phyloP scores from a whole-genome alignment of 2,113 vertebrate species.

The Gnathonemus echidnorhynchus region DNA sequence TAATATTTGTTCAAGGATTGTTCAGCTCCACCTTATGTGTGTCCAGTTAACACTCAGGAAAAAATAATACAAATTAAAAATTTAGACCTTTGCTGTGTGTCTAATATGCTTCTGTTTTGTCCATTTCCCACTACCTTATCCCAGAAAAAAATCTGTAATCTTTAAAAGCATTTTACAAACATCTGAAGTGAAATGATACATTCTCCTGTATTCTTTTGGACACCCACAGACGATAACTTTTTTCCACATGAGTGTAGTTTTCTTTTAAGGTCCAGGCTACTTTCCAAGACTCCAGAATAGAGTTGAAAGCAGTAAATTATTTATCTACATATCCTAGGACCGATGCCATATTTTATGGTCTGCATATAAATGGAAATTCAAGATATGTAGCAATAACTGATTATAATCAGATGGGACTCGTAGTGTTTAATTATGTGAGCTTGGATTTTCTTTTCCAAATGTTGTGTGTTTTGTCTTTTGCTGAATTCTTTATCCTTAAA shows the following conservation, averaged over 20 bases:
- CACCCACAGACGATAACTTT: conserved; percentile 42
- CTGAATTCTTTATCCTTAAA: not conserved
- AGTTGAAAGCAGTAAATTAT: conserved; percentile 45
- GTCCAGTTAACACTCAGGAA: not conserved
- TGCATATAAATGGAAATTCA: conserved; percentile 29
- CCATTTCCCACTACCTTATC: not conserved
- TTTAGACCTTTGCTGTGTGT: not conserved
- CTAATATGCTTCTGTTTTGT: not conserved
- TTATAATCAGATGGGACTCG: conserved; percentile 25
- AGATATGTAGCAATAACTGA: conserved; percentile 25
- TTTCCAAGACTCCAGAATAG: conserved; percentile 38
- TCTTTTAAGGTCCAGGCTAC: conserved; percentile 42
- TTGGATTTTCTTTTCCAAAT: conserved; percentile 27
- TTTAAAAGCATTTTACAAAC: conserved; percentile 47
- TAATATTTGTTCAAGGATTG: not conserved
- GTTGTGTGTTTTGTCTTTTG: conserved; percentile 23
- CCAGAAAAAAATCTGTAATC: conserved; percentile 24
- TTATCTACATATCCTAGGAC: conserved; percentile 40
- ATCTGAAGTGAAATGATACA: conserved; percentile 42
- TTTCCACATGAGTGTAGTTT: conserved; percentile 39
- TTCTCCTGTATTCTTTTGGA: conserved; percentile 25
- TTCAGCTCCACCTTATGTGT: not conserved
- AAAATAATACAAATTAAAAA: not conserved
- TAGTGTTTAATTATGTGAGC: conserved; percentile 27
- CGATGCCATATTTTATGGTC: conserved; percentile 33